A percentile compares a stretch with the other conserved stretches of the same genome.
These are phyloP conservation scores for Phalacrocorax brasilianus DNA, from an alignment of 2,113 vertebrate genomes.

Conservation along the genomic window DNA sequence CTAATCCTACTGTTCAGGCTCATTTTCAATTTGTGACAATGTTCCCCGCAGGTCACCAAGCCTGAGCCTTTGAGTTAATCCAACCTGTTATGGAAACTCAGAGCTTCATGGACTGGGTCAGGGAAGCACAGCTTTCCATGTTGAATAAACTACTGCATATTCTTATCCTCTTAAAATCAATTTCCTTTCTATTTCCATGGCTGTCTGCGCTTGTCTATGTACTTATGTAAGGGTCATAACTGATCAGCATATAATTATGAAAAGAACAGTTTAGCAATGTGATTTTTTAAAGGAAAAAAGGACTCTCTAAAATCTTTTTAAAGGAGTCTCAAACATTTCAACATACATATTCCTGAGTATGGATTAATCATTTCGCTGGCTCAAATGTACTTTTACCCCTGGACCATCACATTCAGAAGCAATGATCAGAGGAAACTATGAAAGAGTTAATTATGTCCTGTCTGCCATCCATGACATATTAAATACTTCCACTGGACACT, in stretches of 20 bases:
- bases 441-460: not conserved
- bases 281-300: not conserved
- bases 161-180: not conserved
- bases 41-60: not conserved
- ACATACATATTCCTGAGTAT: not conserved
- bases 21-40: accelerated
- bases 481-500: not conserved
- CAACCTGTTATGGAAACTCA: not conserved
- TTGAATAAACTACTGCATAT: not conserved
- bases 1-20: not conserved
- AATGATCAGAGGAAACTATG: not conserved
- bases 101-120: not conserved
- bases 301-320: not conserved
- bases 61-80: not conserved
- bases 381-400: not conserved
- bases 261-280: not conserved
- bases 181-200: not conserved
- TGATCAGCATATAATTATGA: not conserved
- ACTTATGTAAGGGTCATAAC: not conserved
- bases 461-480: not conserved
- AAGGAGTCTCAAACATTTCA: not conserved
- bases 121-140: not conserved
- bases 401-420: not conserved
- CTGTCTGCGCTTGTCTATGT: not conserved
- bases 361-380: not conserved